A percentile compares a stretch with the other conserved stretches of the same genome.
Conservation (phyloP, 2,888 invertebrate species). For the Leuctra nigra region DNA sequence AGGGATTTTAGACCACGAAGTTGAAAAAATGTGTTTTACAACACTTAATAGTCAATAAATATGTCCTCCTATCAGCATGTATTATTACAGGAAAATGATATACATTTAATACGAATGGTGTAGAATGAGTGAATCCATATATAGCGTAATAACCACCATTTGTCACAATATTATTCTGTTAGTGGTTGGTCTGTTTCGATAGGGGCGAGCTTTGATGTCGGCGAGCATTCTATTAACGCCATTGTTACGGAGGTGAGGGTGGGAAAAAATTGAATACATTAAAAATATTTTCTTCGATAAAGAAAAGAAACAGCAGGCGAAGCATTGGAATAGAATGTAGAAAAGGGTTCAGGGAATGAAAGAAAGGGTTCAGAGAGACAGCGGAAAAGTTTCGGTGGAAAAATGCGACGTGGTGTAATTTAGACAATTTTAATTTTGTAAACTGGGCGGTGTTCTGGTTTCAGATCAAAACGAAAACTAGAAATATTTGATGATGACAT, state of each 20-base stretch:
- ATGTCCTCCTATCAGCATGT: too few species aligned
- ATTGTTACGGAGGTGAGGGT: constrained; percentile 23
- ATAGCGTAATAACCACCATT: too few species aligned
- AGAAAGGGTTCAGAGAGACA: neutral
- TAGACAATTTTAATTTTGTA: neutral
- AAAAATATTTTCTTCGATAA: constrained; percentile 26
- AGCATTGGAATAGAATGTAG: neutral
- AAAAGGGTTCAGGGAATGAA: neutral
- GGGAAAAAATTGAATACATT: constrained; percentile 26
- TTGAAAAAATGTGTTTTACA: too few species aligned
- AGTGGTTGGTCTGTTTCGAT: too few species aligned
- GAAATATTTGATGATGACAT: neutral
- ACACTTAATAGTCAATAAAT: too few species aligned
- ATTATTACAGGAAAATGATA: too few species aligned
- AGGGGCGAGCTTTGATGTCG: too few species aligned
- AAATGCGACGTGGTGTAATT: neutral
- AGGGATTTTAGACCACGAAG: too few species aligned
- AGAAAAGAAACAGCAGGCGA: constrained; percentile 24
- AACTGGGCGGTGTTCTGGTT: neutral
- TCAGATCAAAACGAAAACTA: neutral
- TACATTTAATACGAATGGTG: too few species aligned
- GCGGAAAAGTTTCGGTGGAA: neutral
- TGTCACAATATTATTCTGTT: too few species aligned
- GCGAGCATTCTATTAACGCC: neutral
- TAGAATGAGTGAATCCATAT: too few species aligned